These are phyloP conservation scores for Hippolais icterina DNA, from an alignment of 2,113 vertebrate species.

Conservation along the genomic window DNA sequence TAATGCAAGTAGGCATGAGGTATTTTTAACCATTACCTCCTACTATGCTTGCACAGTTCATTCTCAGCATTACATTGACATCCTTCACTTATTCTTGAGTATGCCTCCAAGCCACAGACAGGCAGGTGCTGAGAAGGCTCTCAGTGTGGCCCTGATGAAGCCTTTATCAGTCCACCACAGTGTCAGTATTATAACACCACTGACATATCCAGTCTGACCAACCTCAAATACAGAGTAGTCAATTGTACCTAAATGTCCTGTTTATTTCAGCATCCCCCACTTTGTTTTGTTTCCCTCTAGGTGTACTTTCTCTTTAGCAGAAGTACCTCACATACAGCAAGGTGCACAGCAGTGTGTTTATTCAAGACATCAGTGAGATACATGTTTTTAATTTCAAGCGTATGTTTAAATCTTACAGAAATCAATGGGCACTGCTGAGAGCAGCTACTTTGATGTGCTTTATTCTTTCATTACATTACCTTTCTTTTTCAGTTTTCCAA, in stretches of 20 bases:
- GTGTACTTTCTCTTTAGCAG: not conserved
- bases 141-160: not conserved
- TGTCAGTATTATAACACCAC: not conserved
- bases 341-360: not conserved
- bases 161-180: not conserved
- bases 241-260: not conserved
- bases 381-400: not conserved
- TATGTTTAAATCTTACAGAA: not conserved
- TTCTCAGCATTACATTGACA: not conserved
- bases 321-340: not conserved
- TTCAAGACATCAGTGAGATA: not conserved
- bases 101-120: not conserved
- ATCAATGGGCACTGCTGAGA: not conserved
- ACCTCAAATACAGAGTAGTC: not conserved
- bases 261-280: not conserved
- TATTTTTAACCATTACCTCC: constrained; percentile 17
- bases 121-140: not conserved
- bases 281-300: not conserved
- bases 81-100: not conserved
- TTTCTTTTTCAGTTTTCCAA: constrained; percentile 78
- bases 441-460: not conserved
- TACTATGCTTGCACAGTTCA: not conserved
- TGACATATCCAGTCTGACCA: not conserved
- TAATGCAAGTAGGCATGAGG: not conserved
- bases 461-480: constrained; percentile 68